Evolutionary conservation across 2,113 vertebrate species (phyloP).

Genomic region (Vidua macroura): DNA sequence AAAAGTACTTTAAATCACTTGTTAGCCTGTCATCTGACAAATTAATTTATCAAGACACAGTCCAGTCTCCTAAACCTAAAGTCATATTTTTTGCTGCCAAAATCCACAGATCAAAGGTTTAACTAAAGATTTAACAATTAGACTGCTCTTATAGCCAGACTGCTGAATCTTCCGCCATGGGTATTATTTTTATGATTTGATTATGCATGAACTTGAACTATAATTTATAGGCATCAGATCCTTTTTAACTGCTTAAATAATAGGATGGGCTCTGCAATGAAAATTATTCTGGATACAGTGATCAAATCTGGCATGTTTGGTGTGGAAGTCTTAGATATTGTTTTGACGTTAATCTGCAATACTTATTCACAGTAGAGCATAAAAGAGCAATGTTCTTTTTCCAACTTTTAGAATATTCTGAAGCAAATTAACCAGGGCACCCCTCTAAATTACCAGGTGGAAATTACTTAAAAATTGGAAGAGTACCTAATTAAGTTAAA

Average conservation of each 20-base stretch:
- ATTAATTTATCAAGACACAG: not conserved
- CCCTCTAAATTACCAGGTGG: not conserved
- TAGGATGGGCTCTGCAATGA: not conserved
- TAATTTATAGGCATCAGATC: not conserved
- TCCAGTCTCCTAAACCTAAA: not conserved
- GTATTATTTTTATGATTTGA: not conserved
- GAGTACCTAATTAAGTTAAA: not conserved
- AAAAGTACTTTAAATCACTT: not conserved
- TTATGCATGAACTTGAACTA: not conserved
- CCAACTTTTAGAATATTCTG: not conserved
- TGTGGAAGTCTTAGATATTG: not conserved
- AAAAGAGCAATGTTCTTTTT: not conserved
- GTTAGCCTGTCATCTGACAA: not conserved
- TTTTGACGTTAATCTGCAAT: not conserved
- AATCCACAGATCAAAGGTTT: not conserved
- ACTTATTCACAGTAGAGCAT: not conserved
- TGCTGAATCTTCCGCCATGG: not conserved
- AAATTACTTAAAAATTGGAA: not conserved
- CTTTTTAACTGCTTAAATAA: not conserved
- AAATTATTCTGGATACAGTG: not conserved
- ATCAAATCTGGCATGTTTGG: not conserved
- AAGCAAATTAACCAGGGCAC: not conserved
- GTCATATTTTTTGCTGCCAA: not conserved
- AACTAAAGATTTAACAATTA: not conserved
- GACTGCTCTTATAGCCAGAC: not conserved